Evolutionary conservation across 2,888 invertebrate genomes (phyloP), one percentile per base, ranked within the genome.

Genomic region (Andrena flavipes): DNA sequence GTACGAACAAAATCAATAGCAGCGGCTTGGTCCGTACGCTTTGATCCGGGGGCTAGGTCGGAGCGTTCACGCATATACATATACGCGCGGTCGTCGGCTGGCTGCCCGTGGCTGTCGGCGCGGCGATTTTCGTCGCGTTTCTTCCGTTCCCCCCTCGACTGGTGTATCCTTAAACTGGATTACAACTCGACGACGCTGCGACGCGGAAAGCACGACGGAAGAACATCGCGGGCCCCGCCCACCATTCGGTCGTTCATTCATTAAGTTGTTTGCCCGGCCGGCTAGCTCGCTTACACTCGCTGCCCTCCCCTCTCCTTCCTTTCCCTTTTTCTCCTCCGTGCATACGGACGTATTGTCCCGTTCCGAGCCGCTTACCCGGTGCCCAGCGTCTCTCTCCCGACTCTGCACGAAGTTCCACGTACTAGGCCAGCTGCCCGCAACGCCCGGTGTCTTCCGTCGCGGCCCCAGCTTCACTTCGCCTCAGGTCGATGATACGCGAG

Each of bases 181-280:
- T 54, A 76, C 6, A 62, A 26, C 48, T 20, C 54, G 33, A 23
- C 51, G 35, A 63, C n/a, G 23, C n/a, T 26, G 49, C 59, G 48
- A 54, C 65, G 71, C 71, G 68, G 77, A 84, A 84, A 82, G 64
- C 67, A 82, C 78, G 64, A 42, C 51, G 73, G 70, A 82, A 82
- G 84, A 84, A 68, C 71, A 42, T 72, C 51, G 68, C 54, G 59
- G 42, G 76, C 70, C 79, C 76, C 85, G 65, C 79, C 84, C 72
- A 78, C 77, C 7, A 13, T 83, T 73, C 74, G 20, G 86, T 87
- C 80, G 76, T 88, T 87, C 88, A 87, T 88, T 89, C 88, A 87
- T 88, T 85, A 84, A 82, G 75, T 81, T 82, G 77, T 69, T 80
- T 64, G 73, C 75, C 73, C 64, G 62, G 49, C 64, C 35, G 35